Percentiles rank a stretch among this genome's conserved stretches.
Conservation (phyloP, 2,113 vertebrate species). For the Petaurus breviceps region DNA sequence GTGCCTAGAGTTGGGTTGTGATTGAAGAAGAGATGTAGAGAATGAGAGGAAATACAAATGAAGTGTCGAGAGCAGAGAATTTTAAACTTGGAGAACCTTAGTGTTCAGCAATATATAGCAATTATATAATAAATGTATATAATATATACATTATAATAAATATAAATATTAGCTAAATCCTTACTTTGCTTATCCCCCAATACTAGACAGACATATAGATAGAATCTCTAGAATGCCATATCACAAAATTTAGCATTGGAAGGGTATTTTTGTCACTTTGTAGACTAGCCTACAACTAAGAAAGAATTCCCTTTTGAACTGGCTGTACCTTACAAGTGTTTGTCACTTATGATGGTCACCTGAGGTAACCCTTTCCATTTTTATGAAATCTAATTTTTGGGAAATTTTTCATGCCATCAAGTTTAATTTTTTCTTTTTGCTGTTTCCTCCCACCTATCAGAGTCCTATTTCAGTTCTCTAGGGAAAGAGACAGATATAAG, state of each 20-base stretch:
- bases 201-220: background rate
- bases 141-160: no score
- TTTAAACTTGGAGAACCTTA: conserved; percentile 9
- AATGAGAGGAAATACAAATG: background rate
- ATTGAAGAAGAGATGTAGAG: background rate
- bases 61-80: background rate
- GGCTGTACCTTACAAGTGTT: background rate
- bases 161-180: background rate
- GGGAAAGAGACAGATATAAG: background rate
- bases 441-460: background rate
- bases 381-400: background rate
- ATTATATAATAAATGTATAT: background rate
- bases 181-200: background rate
- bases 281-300: background rate
- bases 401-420: background rate
- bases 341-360: background rate
- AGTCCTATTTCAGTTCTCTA: background rate
- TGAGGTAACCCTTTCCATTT: background rate
- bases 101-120: conserved; percentile 6
- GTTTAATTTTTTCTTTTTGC: background rate
- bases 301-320: background rate
- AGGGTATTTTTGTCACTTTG: background rate
- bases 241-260: background rate
- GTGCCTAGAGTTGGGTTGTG: background rate
- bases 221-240: background rate